Conservation (phyloP, 2,113 vertebrate genomes). For the Cairina moschata region DNA sequence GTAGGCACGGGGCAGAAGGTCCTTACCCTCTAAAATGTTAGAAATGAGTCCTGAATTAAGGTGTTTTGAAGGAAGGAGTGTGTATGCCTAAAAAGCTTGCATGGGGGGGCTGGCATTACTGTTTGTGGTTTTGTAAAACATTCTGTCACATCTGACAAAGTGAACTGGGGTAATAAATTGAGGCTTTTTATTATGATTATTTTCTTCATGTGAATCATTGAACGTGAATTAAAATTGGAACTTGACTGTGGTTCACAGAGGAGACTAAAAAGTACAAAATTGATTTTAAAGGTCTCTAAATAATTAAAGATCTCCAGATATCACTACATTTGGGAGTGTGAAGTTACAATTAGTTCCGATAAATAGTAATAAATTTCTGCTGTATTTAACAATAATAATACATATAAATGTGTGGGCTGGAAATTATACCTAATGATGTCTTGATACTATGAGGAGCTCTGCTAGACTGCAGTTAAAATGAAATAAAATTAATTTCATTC, state of each 20-base stretch:
- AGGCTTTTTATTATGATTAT: neutral
- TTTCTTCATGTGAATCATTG: neutral
- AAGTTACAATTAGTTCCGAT: neutral
- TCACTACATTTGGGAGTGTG: neutral
- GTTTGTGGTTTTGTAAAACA: neutral
- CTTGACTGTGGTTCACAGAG: neutral
- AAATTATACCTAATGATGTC: neutral
- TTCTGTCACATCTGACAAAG: neutral
- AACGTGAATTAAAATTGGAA: neutral
- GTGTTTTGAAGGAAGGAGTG: neutral
- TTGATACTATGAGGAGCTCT: neutral
- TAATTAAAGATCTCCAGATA: neutral
- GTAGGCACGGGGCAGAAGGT: neutral
- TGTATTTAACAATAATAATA: neutral
- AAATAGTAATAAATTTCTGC: neutral
- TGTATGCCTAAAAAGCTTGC: neutral
- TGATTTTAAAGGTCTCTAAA: neutral
- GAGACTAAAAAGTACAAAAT: neutral
- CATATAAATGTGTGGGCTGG: neutral
- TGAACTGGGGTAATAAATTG: neutral
- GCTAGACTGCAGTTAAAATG: neutral
- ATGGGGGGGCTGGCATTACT: neutral
- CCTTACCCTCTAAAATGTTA: neutral
- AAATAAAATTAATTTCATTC: neutral
- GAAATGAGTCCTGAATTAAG: neutral